Evolutionary conservation across 2,888 invertebrate genomes (phyloP).

Genomic region (Galerucella pusilla): DNA sequence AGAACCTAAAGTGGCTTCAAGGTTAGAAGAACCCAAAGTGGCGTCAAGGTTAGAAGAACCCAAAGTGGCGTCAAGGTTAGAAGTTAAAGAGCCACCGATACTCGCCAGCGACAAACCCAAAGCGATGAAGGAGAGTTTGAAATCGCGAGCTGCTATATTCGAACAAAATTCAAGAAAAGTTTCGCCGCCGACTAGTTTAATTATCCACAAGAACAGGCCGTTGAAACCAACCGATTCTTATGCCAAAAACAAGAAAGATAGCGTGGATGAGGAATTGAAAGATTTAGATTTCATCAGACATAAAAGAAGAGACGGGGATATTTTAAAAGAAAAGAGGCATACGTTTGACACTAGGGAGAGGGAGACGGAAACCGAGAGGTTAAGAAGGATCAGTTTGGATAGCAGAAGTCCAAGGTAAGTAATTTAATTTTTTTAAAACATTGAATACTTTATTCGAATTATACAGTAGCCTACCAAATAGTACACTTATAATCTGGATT

Average conservation of each 20-base stretch:
- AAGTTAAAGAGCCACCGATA: neutral
- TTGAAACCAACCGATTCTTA: constrained; percentile 44
- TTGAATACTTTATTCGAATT: neutral
- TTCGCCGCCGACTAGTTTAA: constrained; percentile 39
- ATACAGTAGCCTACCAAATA: constrained; percentile 71
- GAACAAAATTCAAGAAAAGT: constrained; percentile 53
- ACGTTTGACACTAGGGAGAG: constrained; percentile 58
- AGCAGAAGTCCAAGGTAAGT: constrained; percentile 61
- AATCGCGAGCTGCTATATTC: constrained; percentile 57
- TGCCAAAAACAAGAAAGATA: constrained; percentile 44
- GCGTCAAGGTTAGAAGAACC: no score
- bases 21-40: constrained; percentile 35
- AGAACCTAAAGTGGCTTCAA: no score
- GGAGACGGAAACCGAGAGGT: constrained; percentile 57
- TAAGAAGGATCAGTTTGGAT: constrained; percentile 61
- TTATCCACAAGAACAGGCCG: constrained; percentile 40
- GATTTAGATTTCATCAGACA: constrained; percentile 53
- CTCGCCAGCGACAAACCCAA: constrained; percentile 36
- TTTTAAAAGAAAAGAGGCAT: constrained; percentile 55
- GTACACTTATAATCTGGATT: constrained; percentile 82
- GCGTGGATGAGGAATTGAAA: constrained; percentile 47
- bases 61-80: no score
- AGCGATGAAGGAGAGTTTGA: constrained; percentile 51
- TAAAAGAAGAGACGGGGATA: constrained; percentile 49
- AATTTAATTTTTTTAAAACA: neutral